These are phyloP conservation scores for Acrocera orbiculus DNA, from an alignment of 2,888 invertebrate species.

Conservation along the genomic window DNA sequence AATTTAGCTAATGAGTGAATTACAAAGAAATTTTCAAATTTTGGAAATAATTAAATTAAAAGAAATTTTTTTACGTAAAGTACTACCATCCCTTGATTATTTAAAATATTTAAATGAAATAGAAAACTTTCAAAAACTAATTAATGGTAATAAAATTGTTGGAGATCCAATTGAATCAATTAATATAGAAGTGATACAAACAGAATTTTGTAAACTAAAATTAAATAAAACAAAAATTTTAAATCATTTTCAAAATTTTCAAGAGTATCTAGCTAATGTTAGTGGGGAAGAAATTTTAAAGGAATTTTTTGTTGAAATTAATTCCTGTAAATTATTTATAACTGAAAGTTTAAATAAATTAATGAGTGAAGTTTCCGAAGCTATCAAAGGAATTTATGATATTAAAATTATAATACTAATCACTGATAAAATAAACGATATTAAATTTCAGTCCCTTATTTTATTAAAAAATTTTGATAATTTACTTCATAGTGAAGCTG, in stretches of 20 bases:
- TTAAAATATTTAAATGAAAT: constrained; percentile 2
- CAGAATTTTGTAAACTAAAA: neutral
- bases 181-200: neutral
- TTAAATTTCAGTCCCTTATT: neutral
- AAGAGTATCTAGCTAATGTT: too few species aligned
- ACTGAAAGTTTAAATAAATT: neutral
- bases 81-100: constrained; percentile 2
- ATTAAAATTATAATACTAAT: constrained; percentile 1
- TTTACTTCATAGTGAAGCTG: too few species aligned
- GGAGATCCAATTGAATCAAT: neutral
- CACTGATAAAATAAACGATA: too few species aligned
- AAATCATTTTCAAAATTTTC: too few species aligned
- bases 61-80: neutral
- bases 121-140: neutral
- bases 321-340: neutral
- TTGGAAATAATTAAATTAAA: constrained; percentile 2
- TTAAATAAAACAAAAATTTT: neutral
- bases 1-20: too few species aligned
- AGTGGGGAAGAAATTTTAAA: too few species aligned
- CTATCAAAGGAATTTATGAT: neutral
- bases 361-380: neutral
- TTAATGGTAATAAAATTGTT: neutral
- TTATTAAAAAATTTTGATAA: constrained; percentile 2
- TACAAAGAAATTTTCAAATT: too few species aligned
- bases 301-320: neutral